A percentile compares a stretch with the other conserved stretches of the same genome.
phyloP scores from a whole-genome alignment of 1,140 invertebrate species.

The Drosophila santomea region DNA sequence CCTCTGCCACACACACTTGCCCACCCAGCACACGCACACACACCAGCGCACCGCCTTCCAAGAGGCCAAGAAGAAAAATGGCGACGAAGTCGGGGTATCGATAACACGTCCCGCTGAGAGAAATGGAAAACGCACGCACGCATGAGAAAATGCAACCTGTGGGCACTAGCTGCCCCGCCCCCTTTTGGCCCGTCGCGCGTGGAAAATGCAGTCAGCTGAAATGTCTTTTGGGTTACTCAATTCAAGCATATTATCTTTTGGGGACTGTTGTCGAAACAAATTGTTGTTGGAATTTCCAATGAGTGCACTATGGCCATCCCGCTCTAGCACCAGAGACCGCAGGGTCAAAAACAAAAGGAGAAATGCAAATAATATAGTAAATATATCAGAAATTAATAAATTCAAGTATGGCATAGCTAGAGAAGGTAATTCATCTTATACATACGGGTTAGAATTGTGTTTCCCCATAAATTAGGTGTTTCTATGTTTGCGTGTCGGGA shows the following conservation, averaged over 20 bases:
- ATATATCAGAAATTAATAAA: slow-evolving; percentile 24
- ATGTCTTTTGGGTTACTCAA: slow-evolving; percentile 10
- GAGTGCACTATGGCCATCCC: slow-evolving; percentile 57
- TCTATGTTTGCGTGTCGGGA: slow-evolving; percentile 6
- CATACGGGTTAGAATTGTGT: slow-evolving; percentile 25
- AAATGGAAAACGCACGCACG: slow-evolving; percentile 57
- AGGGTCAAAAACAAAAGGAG: slow-evolving; percentile 49
- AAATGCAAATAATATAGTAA: slow-evolving; percentile 1
- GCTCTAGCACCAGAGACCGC: slow-evolving; percentile 34
- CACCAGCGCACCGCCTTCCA: slow-evolving; percentile 46
- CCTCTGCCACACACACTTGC: slow-evolving; percentile 44
- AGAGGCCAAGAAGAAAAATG: slow-evolving; percentile 72
- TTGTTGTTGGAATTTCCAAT: slow-evolving; percentile 80
- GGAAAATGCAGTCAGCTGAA: slow-evolving; percentile 43
- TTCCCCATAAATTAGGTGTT: slow-evolving; percentile 8
- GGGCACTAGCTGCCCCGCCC: slow-evolving; percentile 18
- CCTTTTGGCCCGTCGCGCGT: slow-evolving; percentile 16
- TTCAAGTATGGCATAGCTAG: too few species aligned
- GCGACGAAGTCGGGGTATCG: slow-evolving; percentile 72
- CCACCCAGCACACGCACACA: slow-evolving; percentile 29
- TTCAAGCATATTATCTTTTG: slow-evolving; percentile 29
- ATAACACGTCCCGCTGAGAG: slow-evolving; percentile 51
- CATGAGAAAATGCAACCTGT: slow-evolving; percentile 69
- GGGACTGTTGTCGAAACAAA: slow-evolving; percentile 55
- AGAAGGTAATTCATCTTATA: slow-evolving; percentile 3